A percentile compares a stretch with the other conserved stretches of the same genome.
phyloP scores from a whole-genome alignment of 2,113 vertebrate genomes.

The Campylomormyrus tamandua region DNA sequence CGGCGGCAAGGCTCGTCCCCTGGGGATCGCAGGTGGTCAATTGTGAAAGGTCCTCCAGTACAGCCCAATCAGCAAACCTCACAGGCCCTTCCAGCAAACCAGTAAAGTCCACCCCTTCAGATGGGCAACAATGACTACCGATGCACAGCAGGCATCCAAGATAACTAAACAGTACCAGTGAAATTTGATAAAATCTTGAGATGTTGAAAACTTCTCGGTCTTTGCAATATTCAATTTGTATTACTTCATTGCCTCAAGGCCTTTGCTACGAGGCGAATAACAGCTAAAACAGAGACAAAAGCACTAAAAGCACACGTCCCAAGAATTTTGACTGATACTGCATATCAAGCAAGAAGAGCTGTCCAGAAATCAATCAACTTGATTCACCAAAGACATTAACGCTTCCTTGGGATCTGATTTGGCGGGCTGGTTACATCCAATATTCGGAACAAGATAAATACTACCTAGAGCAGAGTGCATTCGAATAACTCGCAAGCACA shows the following conservation, averaged over 20 bases:
- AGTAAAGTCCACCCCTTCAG: not conserved
- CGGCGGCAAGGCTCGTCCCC: constrained; percentile 84
- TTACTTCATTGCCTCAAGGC: not conserved
- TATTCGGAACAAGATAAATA: not conserved
- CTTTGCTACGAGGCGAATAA: not conserved
- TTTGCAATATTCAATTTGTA: not conserved
- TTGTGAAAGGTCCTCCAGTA: not conserved
- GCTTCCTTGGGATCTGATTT: not conserved
- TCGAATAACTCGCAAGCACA: not conserved
- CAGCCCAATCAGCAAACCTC: not conserved
- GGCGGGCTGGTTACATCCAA: not conserved
- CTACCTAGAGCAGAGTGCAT: not conserved
- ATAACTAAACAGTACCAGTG: not conserved
- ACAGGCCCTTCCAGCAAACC: not conserved
- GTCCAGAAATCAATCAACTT: not conserved
- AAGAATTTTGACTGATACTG: not conserved
- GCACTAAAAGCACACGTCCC: not conserved
- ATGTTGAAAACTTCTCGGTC: not conserved
- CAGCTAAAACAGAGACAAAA: not conserved
- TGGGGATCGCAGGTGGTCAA: constrained; percentile 33
- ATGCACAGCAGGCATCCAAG: not conserved
- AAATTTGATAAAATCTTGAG: not conserved
- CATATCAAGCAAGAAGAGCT: not conserved
- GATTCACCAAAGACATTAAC: not conserved
- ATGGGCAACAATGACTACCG: not conserved